Evolutionary conservation across 2,888 invertebrate species (phyloP), one percentile per base, ranked within the genome.

Genomic region (Amiota communis): DNA sequence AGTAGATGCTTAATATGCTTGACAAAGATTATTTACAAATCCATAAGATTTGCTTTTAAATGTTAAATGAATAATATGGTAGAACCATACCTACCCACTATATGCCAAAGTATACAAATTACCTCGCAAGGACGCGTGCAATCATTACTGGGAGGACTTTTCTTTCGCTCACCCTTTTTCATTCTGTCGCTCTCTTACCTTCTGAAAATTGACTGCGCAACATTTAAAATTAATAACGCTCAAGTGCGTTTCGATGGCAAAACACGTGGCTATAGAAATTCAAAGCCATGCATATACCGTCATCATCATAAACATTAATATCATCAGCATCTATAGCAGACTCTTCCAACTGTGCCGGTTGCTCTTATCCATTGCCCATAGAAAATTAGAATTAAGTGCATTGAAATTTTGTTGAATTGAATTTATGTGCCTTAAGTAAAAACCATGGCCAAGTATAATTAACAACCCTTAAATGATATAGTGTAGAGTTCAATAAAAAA

Each of bases 151-250:
- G 36, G 4, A 36, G 36, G 6, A 36, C 36, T 36, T 36, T 6
- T 36, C 8, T 36, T 36, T 36, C 3, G 36, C 36, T 36, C 6
- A 36, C 36, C 36, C 36, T 36, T 36, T 36, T 36, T 2, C 23
- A 36, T 36, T 36, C 36, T 36, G 6, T 36, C 36, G 36, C 6
- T 36, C 36, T 36, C 36, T 36, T 6, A 36, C 6, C 36, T 6
- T 4, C 36, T 36, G 36, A 36, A 36, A 36, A 48, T 53, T 59
- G 59, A 47, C n/a, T 8, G 57, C 77, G 73, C 73, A 77, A 79
- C 81, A 85, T 86, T 86, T 87, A 82, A 85, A 87, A 86, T 86
- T 87, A 86, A 87, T 87, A 85, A 86, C 81, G 81, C 85, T 82
- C 84, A 86, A 86, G 85, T 86, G 85, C 82, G 85, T 85, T 85